phyloP scores from a whole-genome alignment of 2,888 invertebrate species.

The Drosophila glabriapex region DNA sequence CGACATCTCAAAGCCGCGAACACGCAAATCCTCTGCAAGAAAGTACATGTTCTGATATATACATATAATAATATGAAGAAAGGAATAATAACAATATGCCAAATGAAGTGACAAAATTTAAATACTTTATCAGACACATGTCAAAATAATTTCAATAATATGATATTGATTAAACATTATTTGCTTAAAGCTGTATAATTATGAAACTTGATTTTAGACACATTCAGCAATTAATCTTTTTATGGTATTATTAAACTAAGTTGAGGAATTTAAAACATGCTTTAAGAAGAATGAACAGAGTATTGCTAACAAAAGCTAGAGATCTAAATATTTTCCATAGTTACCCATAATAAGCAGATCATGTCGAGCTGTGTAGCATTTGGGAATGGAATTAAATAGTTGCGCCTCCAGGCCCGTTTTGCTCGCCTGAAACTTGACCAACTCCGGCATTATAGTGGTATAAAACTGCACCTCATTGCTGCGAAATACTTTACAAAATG shows the following conservation, averaged over 20 bases:
- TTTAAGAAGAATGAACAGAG: background rate
- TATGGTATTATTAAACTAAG: background rate
- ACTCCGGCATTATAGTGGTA: slow-evolving; percentile 89
- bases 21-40: slow-evolving; percentile 87
- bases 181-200: background rate
- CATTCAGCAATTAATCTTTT: background rate
- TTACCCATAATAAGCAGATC: slow-evolving; percentile 87
- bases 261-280: background rate
- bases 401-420: slow-evolving; percentile 58
- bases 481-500: background rate
- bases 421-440: slow-evolving; percentile 87
- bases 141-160: background rate
- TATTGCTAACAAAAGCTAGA: background rate
- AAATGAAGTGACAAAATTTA: background rate
- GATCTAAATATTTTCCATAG: too few species aligned
- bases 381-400: slow-evolving; percentile 87
- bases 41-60: background rate
- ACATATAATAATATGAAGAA: background rate
- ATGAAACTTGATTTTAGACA: background rate
- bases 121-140: background rate
- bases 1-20: slow-evolving; percentile 88
- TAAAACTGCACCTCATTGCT: slow-evolving; percentile 91
- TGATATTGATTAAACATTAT: background rate
- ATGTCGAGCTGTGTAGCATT: slow-evolving; percentile 87
- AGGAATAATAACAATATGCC: background rate